Conservation (phyloP, 92 coral and sea anemone genomes). For the Paragorgia papillata region DNA sequence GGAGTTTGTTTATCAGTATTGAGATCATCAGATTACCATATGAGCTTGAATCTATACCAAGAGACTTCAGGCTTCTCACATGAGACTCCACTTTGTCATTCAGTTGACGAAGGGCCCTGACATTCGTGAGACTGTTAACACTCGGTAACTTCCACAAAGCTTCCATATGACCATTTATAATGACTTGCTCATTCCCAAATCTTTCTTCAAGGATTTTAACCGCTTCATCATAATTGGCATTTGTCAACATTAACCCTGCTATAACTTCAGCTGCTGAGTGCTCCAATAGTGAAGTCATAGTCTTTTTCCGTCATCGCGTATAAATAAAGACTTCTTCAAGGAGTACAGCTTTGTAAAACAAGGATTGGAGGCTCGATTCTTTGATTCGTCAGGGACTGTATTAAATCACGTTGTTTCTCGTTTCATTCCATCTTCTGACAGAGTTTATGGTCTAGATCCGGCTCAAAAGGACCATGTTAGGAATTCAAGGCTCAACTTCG, state of each 20-base stretch:
- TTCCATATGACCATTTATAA: slow-evolving; percentile 23
- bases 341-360: too few relatives aligned
- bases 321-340: too few relatives aligned
- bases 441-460: too few relatives aligned
- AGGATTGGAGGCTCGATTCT: too few relatives aligned
- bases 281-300: slow-evolving; percentile 13
- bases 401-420: too few relatives aligned
- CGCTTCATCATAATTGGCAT: slow-evolving; percentile 44
- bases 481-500: too few relatives aligned
- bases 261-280: slow-evolving; percentile 38
- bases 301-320: too few relatives aligned
- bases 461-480: too few relatives aligned
- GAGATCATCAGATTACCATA: slow-evolving; percentile 40
- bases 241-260: slow-evolving; percentile 33
- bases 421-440: too few relatives aligned
- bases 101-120: slow-evolving; percentile 15
- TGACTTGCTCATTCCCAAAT: slow-evolving; percentile 35
- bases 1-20: slow-evolving; percentile 42
- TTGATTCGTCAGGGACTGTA: too few relatives aligned
- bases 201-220: slow-evolving; percentile 30
- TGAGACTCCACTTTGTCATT: slow-evolving; percentile 39
- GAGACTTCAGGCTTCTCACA: slow-evolving; percentile 39
- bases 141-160: slow-evolving; percentile 21
- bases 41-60: slow-evolving; percentile 24
- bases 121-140: background rate